phyloP scores from a whole-genome alignment of 2,797 vertebrate genomes.

The Botia kubotai region DNA sequence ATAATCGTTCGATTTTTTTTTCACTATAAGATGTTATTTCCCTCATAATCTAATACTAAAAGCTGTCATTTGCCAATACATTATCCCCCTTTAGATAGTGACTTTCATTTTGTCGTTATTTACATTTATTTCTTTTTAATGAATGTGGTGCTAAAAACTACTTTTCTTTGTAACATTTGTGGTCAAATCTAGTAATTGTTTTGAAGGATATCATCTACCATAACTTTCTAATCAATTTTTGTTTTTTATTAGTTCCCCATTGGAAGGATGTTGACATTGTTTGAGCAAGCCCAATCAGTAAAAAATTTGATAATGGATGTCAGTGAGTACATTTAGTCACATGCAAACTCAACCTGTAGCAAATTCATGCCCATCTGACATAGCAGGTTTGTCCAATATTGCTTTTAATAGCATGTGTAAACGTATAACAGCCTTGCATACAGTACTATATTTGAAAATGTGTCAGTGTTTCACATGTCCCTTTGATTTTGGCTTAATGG shows the following conservation, averaged over 20 bases:
- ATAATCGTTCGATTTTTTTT: no score
- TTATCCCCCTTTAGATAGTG: no score
- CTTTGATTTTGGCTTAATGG: background rate
- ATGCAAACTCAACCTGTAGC: background rate
- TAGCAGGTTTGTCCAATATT: conserved; percentile 25
- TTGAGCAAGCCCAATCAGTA: background rate
- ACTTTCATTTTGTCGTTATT: no score
- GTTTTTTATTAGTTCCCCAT: background rate
- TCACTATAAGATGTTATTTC: no score
- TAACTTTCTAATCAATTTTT: background rate
- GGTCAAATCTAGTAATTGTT: background rate
- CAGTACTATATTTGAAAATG: background rate
- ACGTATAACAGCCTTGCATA: conserved; percentile 11
- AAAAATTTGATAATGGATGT: background rate
- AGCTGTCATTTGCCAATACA: no score
- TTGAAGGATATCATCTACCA: background rate
- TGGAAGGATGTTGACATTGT: background rate
- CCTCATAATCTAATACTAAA: no score
- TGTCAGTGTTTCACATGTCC: background rate
- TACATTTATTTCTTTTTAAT: no score
- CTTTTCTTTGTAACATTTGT: background rate
- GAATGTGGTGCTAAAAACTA: no score
- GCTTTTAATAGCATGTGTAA: conserved; percentile 12
- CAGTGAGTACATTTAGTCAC: background rate
- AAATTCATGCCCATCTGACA: conserved; percentile 30